Base-by-base conservation (phyloP, 2,113 vertebrate genomes). In the Callorhinus ursinus region DNA sequence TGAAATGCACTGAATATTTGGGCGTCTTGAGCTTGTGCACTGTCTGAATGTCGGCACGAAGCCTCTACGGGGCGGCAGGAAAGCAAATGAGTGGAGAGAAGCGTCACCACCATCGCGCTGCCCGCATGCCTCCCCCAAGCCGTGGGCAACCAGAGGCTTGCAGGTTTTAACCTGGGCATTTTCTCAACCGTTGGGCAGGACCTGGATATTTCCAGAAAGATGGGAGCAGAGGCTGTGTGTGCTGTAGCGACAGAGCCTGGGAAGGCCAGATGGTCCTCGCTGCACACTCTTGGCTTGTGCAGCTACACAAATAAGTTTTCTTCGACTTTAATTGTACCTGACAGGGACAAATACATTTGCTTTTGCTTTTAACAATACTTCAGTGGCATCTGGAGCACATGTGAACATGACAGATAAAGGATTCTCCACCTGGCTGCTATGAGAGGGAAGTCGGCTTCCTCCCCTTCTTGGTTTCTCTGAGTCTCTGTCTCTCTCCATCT, bases 101-200 rank as follows among this genome's bases (percentile, higher is more conserved):
- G 19, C 3, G 3, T n/a, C 8, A 59, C 8, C 10, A 15, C 31
- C 16, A 0, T 7, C 22, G 9, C 21, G 7, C 2, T 7, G 13
- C 36, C 59, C 46, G 39, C 42, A 9, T 0, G 3, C 8, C 22
- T 7, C 39, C 59, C 7, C 80, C 1, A 1, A 0, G 2, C 33
- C 21, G 4, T 1, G 15, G 46, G 2, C 1, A 3, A 7, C 28
- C 21, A 33, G 61, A 7, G 26, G n/a, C 46, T 31, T 42, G 36
- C 14, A 8, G 21, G 0, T 59, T 33, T 49, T 12, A 1, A 21
- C 42, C 4, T 33, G 63, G 42, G 19, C 18, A 2, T 51, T 51
- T 77, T 46, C 80, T 69, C 14, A 28, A 7, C 18, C 12, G 13
- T 8, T n/a, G 59, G 65, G 31, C 24, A 10, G 18, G 21, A 80